These are phyloP conservation scores for Hyla sarda DNA, from an alignment of 2,113 vertebrate genomes.

Conservation along the genomic window DNA sequence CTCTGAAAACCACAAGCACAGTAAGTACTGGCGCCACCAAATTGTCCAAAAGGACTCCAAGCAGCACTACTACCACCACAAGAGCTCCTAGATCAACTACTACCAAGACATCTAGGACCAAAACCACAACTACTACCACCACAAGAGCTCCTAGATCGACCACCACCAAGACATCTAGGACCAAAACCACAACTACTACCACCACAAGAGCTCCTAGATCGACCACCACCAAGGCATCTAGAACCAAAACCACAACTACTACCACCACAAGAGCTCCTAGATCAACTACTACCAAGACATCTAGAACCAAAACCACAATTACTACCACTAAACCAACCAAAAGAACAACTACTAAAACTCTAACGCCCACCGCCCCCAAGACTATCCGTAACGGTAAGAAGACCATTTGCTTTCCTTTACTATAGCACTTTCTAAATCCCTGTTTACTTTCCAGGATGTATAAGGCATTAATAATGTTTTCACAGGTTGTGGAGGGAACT, in stretches of 20 bases:
- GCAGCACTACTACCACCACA: too few relatives aligned
- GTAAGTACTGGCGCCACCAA: too few relatives aligned
- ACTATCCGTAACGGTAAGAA: not conserved
- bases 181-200: too few relatives aligned
- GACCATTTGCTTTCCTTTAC: not conserved
- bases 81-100: too few relatives aligned
- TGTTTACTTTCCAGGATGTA: not conserved
- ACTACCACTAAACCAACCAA: not conserved
- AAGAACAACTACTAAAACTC: not conserved
- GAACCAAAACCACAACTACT: not conserved
- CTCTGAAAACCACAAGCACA: too few relatives aligned
- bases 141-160: too few relatives aligned
- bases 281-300: not conserved
- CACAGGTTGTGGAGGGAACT: slow-evolving; percentile 65
- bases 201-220: not conserved
- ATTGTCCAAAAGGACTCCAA: too few relatives aligned
- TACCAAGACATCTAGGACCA: too few relatives aligned
- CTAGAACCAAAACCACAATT: not conserved
- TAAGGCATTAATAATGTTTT: not conserved
- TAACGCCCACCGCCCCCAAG: not conserved
- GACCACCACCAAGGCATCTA: not conserved
- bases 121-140: too few relatives aligned
- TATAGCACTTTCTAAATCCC: not conserved
- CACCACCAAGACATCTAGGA: too few relatives aligned
- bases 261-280: too few relatives aligned